Percentiles rank a stretch among this genome's conserved stretches.
Conservation (phyloP, 2,797 vertebrate genomes). For the Myioborus melanocephalus region DNA sequence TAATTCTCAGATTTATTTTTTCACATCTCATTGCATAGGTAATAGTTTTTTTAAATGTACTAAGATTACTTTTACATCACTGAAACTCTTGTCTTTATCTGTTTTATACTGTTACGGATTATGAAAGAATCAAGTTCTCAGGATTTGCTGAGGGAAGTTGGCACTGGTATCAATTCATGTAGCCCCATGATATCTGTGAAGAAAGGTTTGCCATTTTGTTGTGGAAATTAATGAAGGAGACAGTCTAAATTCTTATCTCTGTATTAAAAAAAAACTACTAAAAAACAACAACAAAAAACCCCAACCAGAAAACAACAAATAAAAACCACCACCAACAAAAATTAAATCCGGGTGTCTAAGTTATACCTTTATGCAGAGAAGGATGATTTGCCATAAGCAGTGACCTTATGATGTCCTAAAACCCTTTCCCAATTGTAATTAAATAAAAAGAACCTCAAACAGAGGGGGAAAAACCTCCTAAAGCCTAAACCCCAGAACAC, state of each 20-base stretch:
- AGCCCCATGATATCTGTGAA: background rate
- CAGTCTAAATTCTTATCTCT: background rate
- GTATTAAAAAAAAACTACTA: background rate
- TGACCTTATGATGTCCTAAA: background rate
- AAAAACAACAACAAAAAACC: background rate
- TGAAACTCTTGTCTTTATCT: background rate
- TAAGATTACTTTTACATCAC: background rate
- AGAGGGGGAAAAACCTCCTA: rapidly evolving
- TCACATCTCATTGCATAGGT: background rate
- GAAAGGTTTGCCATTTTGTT: background rate
- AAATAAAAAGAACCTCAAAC: background rate
- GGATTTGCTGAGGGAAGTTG: background rate
- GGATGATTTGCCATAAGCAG: background rate
- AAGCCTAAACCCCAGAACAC: background rate
- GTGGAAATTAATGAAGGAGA: background rate
- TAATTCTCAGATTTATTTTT: background rate
- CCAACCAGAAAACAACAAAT: background rate
- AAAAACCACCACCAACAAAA: background rate
- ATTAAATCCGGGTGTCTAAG: background rate
- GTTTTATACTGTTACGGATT: background rate
- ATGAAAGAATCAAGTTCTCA: background rate
- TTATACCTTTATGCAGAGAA: background rate
- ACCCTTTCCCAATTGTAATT: background rate
- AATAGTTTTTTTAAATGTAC: background rate
- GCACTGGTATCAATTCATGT: background rate